Evolutionary conservation across 2,797 vertebrate species (phyloP).

Genomic region (Masticophis lateralis): DNA sequence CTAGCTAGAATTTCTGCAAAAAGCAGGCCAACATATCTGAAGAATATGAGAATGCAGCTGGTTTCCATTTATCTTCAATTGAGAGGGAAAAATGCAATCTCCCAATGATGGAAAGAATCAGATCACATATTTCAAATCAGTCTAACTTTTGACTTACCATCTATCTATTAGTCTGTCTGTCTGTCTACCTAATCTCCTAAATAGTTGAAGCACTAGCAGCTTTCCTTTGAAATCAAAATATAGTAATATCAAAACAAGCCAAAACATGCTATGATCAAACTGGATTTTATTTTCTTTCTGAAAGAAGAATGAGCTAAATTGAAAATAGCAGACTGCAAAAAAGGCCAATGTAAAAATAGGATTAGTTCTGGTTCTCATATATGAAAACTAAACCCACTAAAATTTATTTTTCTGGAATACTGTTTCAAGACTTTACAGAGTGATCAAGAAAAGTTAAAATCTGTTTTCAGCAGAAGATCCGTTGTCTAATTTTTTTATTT

Average conservation of each 20-base stretch:
- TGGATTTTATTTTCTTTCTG: neutral
- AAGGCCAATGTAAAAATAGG: neutral
- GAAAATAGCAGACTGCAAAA: neutral
- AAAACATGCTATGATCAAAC: neutral
- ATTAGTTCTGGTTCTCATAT: neutral
- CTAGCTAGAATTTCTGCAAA: neutral
- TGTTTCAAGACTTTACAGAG: neutral
- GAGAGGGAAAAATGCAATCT: slow-evolving; percentile 14
- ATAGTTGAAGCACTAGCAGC: neutral
- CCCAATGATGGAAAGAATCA: slow-evolving; percentile 23
- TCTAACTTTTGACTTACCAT: neutral
- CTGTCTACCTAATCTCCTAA: neutral
- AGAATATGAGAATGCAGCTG: neutral
- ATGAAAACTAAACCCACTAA: neutral
- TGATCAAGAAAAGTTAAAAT: neutral
- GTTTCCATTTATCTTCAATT: slow-evolving; percentile 34
- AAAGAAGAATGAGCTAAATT: neutral
- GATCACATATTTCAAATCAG: slow-evolving; percentile 24
- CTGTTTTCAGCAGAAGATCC: neutral
- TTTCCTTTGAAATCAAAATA: slow-evolving; percentile 8
- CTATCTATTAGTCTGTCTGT: neutral
- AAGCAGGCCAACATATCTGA: neutral
- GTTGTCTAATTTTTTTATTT: neutral
- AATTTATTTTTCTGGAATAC: neutral
- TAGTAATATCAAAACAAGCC: neutral